phyloP scores from a whole-genome alignment of 2,888 invertebrate species.

The Troglohyphantes excavatus region DNA sequence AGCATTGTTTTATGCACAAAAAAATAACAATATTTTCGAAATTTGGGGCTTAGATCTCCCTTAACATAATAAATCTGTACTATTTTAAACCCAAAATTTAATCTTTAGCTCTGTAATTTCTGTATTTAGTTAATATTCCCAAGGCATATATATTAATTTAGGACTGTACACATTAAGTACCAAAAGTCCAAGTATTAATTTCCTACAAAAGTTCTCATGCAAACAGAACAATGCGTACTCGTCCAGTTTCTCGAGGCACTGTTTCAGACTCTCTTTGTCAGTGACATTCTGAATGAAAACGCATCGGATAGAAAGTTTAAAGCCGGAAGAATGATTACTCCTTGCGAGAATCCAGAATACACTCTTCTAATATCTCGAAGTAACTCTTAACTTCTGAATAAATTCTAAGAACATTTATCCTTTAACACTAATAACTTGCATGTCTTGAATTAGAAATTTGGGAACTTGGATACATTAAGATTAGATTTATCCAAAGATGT shows the following conservation, averaged over 20 bases:
- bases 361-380: neutral
- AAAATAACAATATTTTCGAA: too few relatives aligned
- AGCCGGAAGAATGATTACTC: neutral
- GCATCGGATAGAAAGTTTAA: neutral
- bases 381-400: neutral
- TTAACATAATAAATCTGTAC: too few relatives aligned
- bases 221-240: neutral
- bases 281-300: neutral
- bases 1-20: too few relatives aligned
- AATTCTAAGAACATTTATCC: neutral
- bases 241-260: too few relatives aligned
- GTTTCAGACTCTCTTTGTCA: neutral
- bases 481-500: neutral
- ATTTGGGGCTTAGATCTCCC: too few relatives aligned
- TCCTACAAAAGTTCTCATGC: neutral
- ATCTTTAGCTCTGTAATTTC: too few relatives aligned
- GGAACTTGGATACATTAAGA: neutral
- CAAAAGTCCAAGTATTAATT: neutral
- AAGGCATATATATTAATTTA: too few relatives aligned
- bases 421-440: neutral
- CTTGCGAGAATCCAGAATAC: neutral
- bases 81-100: too few relatives aligned
- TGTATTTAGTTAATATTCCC: too few relatives aligned
- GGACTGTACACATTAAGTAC: too few relatives aligned
- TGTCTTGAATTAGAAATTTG: neutral